Conservation (phyloP, 2,888 invertebrate genomes). For the Macrosoma leucophasiata region DNA sequence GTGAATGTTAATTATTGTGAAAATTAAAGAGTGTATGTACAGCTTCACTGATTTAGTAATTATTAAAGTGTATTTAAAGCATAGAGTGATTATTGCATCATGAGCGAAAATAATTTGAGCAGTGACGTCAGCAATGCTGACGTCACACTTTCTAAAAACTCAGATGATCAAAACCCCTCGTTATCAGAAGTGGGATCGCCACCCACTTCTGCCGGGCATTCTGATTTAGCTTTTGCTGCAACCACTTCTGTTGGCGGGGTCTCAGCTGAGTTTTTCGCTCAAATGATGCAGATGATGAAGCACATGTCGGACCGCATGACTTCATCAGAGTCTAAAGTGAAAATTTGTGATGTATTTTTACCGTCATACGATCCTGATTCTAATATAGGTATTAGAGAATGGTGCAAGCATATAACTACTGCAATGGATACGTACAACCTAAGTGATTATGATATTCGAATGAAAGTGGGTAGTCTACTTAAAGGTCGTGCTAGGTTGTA, state of each 20-base stretch:
- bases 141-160: no score
- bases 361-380: conserved; percentile 30
- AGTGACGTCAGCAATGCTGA: no score
- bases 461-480: conserved; percentile 26
- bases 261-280: conserved; percentile 21
- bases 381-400: conserved; percentile 27
- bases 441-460: conserved; percentile 25
- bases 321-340: conserved; percentile 16
- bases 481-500: conserved; percentile 30
- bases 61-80: no score
- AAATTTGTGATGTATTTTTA: conserved; percentile 27
- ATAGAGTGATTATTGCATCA: no score
- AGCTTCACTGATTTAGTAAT: no score
- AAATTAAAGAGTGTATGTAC: no score
- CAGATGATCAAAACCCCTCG: no score
- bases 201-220: conserved; percentile 14
- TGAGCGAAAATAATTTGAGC: no score
- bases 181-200: conserved; percentile 16
- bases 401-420: no score
- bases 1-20: no score
- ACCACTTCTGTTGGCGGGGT: conserved; percentile 11
- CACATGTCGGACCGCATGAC: conserved; percentile 26
- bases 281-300: conserved; percentile 30
- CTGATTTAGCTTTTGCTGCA: conserved; percentile 3
- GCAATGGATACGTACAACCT: no score